A percentile compares a stretch with the other conserved stretches of the same genome.
phyloP scores from a whole-genome alignment of 2,797 vertebrate genomes.

The Sebastes flavidus region DNA sequence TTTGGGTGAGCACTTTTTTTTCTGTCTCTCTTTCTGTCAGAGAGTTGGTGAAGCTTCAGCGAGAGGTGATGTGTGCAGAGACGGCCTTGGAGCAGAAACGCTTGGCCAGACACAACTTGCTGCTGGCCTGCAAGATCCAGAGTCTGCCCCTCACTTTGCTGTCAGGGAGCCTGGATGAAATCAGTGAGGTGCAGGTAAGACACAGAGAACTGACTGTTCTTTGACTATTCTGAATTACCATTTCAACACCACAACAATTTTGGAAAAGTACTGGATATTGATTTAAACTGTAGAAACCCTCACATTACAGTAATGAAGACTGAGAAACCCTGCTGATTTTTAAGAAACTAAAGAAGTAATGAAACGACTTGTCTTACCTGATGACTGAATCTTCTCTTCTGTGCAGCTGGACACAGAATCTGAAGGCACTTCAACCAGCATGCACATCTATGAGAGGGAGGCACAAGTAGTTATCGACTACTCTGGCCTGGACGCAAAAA shows the following conservation, averaged over 20 bases:
- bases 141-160: slow-evolving; percentile 83
- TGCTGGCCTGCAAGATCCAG: slow-evolving; percentile 91
- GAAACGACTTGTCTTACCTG: not conserved
- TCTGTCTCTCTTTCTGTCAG: slow-evolving; percentile 64
- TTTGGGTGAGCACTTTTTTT: not conserved
- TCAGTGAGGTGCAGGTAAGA: slow-evolving; percentile 88
- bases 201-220: not conserved
- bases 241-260: not conserved
- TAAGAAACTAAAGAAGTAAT: not conserved
- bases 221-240: not conserved
- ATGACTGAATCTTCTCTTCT: slow-evolving; percentile 6
- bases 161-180: slow-evolving; percentile 88
- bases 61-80: slow-evolving; percentile 82
- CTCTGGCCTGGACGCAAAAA: slow-evolving; percentile 73
- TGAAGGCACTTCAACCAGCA: slow-evolving; percentile 72
- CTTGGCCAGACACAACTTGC: slow-evolving; percentile 88
- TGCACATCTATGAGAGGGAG: slow-evolving; percentile 88
- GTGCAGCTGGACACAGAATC: slow-evolving; percentile 84
- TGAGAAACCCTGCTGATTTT: not conserved
- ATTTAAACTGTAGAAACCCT: not conserved
- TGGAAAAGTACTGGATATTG: not conserved
- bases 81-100: slow-evolving; percentile 86
- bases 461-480: slow-evolving; percentile 88
- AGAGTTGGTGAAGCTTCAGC: slow-evolving; percentile 85
- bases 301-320: not conserved